Percentiles rank a stretch among this genome's conserved stretches.
These are phyloP conservation scores for Okamejei kenojei DNA, from an alignment of 2,797 vertebrate species.

Conservation along the genomic window DNA sequence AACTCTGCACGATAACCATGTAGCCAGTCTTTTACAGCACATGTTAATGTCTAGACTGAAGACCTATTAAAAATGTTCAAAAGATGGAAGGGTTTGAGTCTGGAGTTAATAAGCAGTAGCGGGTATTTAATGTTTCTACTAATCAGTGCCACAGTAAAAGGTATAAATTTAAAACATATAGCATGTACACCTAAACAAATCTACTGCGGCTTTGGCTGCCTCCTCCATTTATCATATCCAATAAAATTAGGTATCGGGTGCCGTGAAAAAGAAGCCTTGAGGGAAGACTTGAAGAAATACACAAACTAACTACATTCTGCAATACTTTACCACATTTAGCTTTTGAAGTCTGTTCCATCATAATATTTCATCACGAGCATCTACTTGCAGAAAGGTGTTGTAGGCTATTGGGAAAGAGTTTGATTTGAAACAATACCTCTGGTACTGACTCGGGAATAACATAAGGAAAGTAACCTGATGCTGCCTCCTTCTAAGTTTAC, in stretches of 20 bases:
- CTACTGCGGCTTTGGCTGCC: too few relatives aligned
- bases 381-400: background rate
- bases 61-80: constrained; percentile 11
- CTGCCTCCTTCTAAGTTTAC: background rate
- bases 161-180: background rate
- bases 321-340: background rate
- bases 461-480: background rate
- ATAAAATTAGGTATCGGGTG: background rate
- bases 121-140: background rate
- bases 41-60: too few relatives aligned
- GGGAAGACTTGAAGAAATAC: background rate
- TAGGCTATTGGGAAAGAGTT: background rate
- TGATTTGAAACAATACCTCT: background rate
- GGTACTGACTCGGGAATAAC: background rate
- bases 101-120: background rate
- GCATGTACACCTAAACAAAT: too few relatives aligned
- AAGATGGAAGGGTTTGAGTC: background rate
- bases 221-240: background rate
- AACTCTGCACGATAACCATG: too few relatives aligned
- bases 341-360: background rate
- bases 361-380: background rate
- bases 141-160: background rate
- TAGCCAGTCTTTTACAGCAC: too few relatives aligned
- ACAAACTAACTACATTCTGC: background rate
- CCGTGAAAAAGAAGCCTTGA: background rate